Conservation (phyloP, 2,797 vertebrate species). For the Bovichtus variegatus region DNA sequence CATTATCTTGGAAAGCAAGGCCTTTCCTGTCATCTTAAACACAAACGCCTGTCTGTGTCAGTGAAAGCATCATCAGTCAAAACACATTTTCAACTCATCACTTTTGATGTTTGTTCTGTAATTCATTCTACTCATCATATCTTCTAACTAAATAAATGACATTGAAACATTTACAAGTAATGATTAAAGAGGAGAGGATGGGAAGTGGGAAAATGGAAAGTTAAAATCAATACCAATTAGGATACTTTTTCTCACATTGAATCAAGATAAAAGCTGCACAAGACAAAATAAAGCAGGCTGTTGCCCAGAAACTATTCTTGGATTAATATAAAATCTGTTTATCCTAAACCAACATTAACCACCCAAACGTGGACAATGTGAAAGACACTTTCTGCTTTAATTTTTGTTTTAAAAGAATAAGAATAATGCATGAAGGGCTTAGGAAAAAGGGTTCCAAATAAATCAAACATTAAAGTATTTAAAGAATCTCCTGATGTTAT, state of each 20-base stretch:
- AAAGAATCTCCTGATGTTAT: no score
- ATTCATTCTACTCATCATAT: background rate
- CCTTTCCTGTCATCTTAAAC: slow-evolving; percentile 10
- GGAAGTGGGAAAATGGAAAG: background rate
- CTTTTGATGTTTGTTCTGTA: background rate
- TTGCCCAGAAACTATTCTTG: slow-evolving; percentile 30
- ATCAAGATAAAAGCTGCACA: slow-evolving; percentile 29
- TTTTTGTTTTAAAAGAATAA: background rate
- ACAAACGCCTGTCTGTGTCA: slow-evolving; percentile 13
- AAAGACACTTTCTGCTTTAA: background rate
- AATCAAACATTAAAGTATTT: background rate
- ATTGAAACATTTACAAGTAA: slow-evolving; percentile 20
- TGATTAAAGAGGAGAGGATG: slow-evolving; percentile 6
- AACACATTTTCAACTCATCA: background rate
- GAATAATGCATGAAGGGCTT: background rate
- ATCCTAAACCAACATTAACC: slow-evolving; percentile 17
- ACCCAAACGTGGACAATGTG: background rate
- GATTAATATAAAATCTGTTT: slow-evolving; percentile 17
- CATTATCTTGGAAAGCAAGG: slow-evolving; percentile 44
- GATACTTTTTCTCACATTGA: slow-evolving; percentile 18
- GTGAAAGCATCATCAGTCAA: slow-evolving; percentile 27
- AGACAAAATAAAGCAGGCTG: slow-evolving; percentile 22
- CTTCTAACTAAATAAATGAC: slow-evolving; percentile 1
- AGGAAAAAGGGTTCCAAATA: background rate
- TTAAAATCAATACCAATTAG: slow-evolving; percentile 41